Conservation (phyloP, 1,140 invertebrate genomes). For the Belonocnema kinseyi region DNA sequence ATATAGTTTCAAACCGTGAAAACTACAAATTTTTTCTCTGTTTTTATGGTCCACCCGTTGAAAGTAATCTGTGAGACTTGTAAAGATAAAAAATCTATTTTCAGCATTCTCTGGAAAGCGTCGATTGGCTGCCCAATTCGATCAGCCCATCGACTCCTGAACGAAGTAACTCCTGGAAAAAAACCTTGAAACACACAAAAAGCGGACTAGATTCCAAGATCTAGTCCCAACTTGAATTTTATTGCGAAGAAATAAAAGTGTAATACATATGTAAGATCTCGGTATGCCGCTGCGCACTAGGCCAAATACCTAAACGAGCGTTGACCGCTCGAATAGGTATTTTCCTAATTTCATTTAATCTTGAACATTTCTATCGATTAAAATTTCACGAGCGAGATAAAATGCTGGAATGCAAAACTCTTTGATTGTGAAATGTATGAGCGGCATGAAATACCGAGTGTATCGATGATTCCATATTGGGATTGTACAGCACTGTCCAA, state of each 20-base stretch:
- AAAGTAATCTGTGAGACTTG: no score
- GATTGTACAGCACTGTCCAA: conserved; percentile 65
- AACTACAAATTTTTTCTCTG: no score
- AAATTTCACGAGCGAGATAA: conserved; percentile 14
- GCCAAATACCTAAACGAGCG: conserved; percentile 45
- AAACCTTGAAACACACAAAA: neutral
- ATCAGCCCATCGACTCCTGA: conserved; percentile 67
- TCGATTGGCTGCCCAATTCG: conserved; percentile 72
- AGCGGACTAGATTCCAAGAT: neutral
- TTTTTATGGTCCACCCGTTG: no score
- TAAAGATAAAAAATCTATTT: conserved; percentile 37
- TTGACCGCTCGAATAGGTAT: conserved; percentile 16
- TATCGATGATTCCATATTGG: conserved; percentile 53
- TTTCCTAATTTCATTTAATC: neutral
- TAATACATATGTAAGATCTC: conserved; percentile 34
- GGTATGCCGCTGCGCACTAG: conserved; percentile 40
- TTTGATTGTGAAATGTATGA: conserved; percentile 37
- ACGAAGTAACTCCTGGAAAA: conserved; percentile 23
- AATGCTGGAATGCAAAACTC: neutral
- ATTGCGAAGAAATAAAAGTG: neutral
- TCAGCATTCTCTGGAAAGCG: conserved; percentile 67
- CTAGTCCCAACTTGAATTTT: conserved; percentile 10
- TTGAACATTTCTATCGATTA: neutral
- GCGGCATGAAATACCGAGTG: conserved; percentile 56
- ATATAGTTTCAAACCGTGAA: no score